phyloP scores from a whole-genome alignment of 2,797 vertebrate species.

The Pempheris klunzingeri region DNA sequence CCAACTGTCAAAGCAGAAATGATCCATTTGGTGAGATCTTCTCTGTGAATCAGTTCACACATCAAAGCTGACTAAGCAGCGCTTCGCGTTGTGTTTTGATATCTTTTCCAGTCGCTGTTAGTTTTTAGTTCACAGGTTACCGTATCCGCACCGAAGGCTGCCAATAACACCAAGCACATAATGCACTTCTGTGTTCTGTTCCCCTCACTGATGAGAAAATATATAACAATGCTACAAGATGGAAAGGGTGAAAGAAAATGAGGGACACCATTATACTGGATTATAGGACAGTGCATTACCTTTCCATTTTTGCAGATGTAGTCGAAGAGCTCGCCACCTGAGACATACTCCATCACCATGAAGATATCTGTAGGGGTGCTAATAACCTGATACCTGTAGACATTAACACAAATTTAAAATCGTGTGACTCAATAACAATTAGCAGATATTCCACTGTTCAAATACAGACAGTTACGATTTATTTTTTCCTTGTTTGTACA shows the following conservation, averaged over 20 bases:
- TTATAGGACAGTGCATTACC: constrained; percentile 80
- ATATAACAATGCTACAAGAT: not conserved
- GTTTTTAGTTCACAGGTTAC: constrained; percentile 29
- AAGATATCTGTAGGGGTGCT: constrained; percentile 99
- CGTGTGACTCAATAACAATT: constrained; percentile 1
- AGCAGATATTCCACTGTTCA: not conserved
- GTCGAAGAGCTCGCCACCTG: constrained; percentile 98
- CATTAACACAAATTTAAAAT: constrained; percentile 35
- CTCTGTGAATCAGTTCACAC: constrained; percentile 52
- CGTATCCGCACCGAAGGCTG: constrained; percentile 22
- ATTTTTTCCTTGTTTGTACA: not conserved
- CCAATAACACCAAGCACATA: constrained; percentile 3
- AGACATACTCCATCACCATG: constrained; percentile 99
- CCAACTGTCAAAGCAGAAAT: constrained; percentile 87
- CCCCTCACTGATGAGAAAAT: constrained; percentile 12
- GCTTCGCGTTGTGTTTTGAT: constrained; percentile 28
- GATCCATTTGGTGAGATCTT: constrained; percentile 60
- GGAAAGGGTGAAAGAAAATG: not conserved
- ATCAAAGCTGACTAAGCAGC: constrained; percentile 55
- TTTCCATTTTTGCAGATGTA: constrained; percentile 99
- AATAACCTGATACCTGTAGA: constrained; percentile 97
- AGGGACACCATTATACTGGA: not conserved
- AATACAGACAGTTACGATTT: not conserved
- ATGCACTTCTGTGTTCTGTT: constrained; percentile 21
- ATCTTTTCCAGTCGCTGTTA: constrained; percentile 18